These are phyloP conservation scores for Beroe ovata DNA, from an alignment of 37 sponge, comb jelly and placozoan species.

Conservation along the genomic window DNA sequence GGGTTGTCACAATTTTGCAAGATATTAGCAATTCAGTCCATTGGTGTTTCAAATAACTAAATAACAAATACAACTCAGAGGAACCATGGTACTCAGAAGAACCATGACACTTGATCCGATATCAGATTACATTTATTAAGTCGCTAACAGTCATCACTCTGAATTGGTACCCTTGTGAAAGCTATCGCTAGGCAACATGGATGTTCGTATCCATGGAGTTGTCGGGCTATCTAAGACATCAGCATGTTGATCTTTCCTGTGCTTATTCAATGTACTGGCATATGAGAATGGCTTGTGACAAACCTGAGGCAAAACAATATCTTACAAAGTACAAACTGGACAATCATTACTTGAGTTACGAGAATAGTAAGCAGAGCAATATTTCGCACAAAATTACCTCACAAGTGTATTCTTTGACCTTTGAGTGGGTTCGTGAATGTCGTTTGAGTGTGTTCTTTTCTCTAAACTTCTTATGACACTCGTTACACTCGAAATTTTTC, in stretches of 20 bases:
- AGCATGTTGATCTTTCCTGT: conserved; percentile 20
- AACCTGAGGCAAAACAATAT: conserved; percentile 1
- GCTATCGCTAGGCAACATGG: background rate
- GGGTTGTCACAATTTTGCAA: too few species aligned
- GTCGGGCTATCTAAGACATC: background rate
- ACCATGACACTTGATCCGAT: too few species aligned
- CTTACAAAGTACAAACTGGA: too few species aligned
- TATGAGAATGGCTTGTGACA: conserved; percentile 51
- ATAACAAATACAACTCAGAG: too few species aligned
- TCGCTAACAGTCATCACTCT: too few species aligned
- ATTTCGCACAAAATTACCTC: background rate
- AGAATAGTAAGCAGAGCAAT: background rate
- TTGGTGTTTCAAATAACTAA: too few species aligned
- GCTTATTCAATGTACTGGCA: conserved; percentile 11
- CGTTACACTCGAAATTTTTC: conserved; percentile 37
- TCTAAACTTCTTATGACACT: conserved; percentile 12
- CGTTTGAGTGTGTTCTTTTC: conserved; percentile 43
- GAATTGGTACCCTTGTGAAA: background rate
- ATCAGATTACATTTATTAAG: too few species aligned
- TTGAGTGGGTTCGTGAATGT: conserved; percentile 37
- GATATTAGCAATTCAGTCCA: too few species aligned
- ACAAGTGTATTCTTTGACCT: background rate
- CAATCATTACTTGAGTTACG: too few species aligned
- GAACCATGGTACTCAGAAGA: too few species aligned
- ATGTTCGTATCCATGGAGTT: background rate